Conservation (phyloP, 53 echinoderm and acorn worm species). For the Zoroaster sp. region DNA sequence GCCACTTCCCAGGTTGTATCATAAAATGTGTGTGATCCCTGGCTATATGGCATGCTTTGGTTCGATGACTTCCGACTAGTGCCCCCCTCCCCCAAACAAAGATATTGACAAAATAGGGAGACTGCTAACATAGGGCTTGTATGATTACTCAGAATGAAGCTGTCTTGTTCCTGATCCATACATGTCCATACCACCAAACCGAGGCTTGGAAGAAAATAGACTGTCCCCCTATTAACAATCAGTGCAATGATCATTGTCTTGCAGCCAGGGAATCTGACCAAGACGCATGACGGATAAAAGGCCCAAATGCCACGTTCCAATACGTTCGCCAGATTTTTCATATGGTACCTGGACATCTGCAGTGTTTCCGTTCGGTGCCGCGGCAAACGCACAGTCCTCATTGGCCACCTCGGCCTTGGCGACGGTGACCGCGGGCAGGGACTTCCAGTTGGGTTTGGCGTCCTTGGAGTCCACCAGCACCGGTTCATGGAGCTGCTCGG, state of each 20-base stretch:
- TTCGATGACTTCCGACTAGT: neutral
- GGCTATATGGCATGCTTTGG: neutral
- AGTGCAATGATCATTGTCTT: no score
- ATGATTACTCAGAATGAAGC: no score
- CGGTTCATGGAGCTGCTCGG: neutral
- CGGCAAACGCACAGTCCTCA: constrained; percentile 83
- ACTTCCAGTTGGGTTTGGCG: neutral
- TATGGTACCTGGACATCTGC: constrained; percentile 94
- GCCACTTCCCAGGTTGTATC: neutral
- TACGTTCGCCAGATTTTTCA: no score
- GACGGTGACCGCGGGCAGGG: constrained; percentile 18
- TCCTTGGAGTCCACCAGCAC: constrained; percentile 4
- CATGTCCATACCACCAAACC: no score
- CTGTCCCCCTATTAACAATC: no score
- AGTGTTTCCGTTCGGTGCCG: constrained; percentile 74
- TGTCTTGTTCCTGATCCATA: no score
- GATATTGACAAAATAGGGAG: neutral
- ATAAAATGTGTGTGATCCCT: neutral
- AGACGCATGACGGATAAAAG: no score
- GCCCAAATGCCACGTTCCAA: no score
- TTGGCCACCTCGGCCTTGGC: constrained; percentile 66
- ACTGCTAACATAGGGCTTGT: neutral
- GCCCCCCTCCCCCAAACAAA: neutral
- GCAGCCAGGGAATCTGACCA: no score
- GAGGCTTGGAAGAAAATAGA: no score